Evolutionary conservation across 2,113 vertebrate genomes (phyloP).

Genomic region (Martes martes): DNA sequence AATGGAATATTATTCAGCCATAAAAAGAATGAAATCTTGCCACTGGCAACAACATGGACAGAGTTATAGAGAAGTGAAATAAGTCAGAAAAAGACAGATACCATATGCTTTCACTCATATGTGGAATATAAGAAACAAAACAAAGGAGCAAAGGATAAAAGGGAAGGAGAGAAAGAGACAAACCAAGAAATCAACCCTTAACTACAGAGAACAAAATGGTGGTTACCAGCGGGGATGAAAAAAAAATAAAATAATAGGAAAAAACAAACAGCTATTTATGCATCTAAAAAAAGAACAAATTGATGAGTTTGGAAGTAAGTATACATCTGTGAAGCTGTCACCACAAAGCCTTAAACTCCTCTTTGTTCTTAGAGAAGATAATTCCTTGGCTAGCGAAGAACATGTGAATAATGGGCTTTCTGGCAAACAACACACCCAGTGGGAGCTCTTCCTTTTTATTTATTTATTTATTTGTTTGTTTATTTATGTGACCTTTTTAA

Average conservation of each 20-base stretch:
- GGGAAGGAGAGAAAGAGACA: too few species aligned
- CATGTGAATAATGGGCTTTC: not conserved
- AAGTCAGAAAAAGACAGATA: too few species aligned
- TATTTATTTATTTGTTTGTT: too few species aligned
- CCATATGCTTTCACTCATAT: too few species aligned
- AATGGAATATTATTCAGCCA: not conserved
- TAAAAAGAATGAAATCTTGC: not conserved
- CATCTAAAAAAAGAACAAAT: not conserved
- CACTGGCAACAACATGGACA: not conserved
- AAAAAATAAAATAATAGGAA: not conserved
- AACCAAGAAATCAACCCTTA: not conserved
- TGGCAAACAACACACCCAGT: not conserved
- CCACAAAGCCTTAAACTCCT: not conserved
- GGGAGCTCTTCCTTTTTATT: not conserved
- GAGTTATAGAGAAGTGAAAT: not conserved
- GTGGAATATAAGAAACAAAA: too few species aligned
- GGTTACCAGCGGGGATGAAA: not conserved
- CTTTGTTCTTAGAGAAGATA: not conserved
- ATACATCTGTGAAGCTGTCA: not conserved
- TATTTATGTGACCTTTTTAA: too few species aligned
- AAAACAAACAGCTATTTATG: not conserved
- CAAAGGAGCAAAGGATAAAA: too few species aligned
- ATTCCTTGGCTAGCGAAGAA: not conserved
- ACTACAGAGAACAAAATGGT: not conserved
- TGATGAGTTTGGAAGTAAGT: not conserved